Percentiles rank a stretch among this genome's conserved stretches.
Evolutionary conservation across 2,113 vertebrate species (phyloP).

Genomic region (Glareola pratincola): DNA sequence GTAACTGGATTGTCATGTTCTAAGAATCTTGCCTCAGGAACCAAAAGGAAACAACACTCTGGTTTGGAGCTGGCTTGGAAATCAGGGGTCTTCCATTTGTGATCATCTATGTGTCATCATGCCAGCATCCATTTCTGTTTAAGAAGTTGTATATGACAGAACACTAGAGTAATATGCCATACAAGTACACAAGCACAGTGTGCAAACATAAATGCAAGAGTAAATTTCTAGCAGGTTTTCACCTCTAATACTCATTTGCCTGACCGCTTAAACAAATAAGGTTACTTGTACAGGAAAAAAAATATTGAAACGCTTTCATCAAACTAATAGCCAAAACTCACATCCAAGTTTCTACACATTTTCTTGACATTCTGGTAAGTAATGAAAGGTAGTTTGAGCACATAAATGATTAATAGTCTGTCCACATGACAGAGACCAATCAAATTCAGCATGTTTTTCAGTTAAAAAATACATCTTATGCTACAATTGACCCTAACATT

Average conservation of each 20-base stretch:
- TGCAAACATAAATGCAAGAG: not conserved
- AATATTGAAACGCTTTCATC: not conserved
- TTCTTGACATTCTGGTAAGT: not conserved
- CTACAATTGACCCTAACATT: not conserved
- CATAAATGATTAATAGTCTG: not conserved
- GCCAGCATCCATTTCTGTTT: not conserved
- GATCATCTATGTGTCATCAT: not conserved
- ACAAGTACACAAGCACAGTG: not conserved
- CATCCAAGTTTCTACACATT: not conserved
- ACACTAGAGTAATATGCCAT: rapidly evolving
- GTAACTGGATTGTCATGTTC: not conserved
- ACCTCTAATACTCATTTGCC: not conserved
- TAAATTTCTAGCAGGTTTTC: not conserved
- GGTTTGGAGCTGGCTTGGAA: not conserved
- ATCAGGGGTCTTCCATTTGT: not conserved
- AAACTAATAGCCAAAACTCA: not conserved
- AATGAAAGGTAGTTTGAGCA: not conserved
- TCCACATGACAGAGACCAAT: not conserved
- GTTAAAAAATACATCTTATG: not conserved
- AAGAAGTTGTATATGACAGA: not conserved
- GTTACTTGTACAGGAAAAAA: not conserved
- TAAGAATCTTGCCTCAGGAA: not conserved
- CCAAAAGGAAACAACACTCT: not conserved
- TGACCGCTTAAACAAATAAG: not conserved
- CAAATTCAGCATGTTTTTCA: not conserved